Percentiles rank a stretch among this genome's conserved stretches.
phyloP scores from a whole-genome alignment of 2,113 vertebrate species.

The Halichoerus grypus region DNA sequence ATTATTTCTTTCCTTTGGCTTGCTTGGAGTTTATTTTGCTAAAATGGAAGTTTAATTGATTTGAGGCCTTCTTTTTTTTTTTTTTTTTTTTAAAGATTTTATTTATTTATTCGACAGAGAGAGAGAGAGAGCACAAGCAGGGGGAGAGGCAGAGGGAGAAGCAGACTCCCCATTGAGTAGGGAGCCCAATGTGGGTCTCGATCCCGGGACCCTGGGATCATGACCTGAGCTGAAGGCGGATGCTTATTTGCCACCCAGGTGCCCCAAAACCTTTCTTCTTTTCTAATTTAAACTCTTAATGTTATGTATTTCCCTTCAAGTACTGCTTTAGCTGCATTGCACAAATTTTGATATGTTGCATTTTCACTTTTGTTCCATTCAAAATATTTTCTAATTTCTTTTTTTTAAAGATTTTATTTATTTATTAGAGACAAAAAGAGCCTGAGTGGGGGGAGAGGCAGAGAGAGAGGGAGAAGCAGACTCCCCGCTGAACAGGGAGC shows the following conservation, averaged over 20 bases:
- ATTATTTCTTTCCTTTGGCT: background rate
- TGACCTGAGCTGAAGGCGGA: too few species aligned
- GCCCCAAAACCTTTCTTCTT: background rate
- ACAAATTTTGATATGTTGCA: background rate
- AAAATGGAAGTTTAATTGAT: background rate
- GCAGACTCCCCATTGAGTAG: too few species aligned
- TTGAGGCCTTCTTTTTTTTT: background rate
- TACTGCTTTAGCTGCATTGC: background rate
- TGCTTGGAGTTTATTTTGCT: constrained; percentile 47
- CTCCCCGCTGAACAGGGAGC: background rate
- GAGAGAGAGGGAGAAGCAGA: background rate
- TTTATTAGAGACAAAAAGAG: background rate
- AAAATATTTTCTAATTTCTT: constrained; percentile 34
- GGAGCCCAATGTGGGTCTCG: too few species aligned
- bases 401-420: background rate
- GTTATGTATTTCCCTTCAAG: background rate
- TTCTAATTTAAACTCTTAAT: background rate
- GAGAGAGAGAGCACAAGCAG: too few species aligned
- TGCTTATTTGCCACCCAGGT: too few species aligned
- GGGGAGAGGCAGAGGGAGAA: too few species aligned
- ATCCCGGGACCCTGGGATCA: too few species aligned
- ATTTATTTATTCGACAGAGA: too few species aligned
- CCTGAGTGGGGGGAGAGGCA: background rate
- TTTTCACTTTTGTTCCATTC: constrained; percentile 23
- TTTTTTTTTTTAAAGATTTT: too few species aligned